phyloP scores from a whole-genome alignment of 2,888 invertebrate genomes.

The Pogonocherus hispidulus region DNA sequence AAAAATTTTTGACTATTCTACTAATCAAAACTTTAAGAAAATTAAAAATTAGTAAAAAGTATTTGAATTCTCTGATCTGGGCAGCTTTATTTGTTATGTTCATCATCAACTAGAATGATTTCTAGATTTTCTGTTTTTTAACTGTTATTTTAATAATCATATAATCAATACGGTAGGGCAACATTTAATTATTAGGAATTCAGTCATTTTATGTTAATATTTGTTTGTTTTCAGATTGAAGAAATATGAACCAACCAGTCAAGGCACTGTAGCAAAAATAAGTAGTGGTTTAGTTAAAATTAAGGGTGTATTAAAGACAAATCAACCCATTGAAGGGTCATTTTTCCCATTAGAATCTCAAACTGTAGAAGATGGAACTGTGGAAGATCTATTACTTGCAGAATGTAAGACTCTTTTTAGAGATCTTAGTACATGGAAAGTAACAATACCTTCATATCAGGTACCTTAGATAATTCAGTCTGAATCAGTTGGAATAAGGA shows the following conservation, averaged over 20 bases:
- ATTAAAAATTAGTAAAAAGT: too few relatives aligned
- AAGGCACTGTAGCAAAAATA: slow-evolving; percentile 68
- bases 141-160: too few relatives aligned
- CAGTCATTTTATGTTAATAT: too few relatives aligned
- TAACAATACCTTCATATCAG: slow-evolving; percentile 72
- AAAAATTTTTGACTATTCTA: too few relatives aligned
- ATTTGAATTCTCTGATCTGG: too few relatives aligned
- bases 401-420: slow-evolving; percentile 69
- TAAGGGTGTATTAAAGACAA: slow-evolving; percentile 74
- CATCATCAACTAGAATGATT: too few relatives aligned
- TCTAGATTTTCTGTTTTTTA: too few relatives aligned
- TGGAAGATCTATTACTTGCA: slow-evolving; percentile 66
- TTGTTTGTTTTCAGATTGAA: slow-evolving; percentile 39
- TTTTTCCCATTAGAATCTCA: slow-evolving; percentile 61
- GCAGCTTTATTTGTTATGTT: too few relatives aligned
- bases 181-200: too few relatives aligned
- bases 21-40: too few relatives aligned
- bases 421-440: slow-evolving; percentile 78
- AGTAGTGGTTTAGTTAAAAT: slow-evolving; percentile 75
- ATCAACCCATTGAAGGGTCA: slow-evolving; percentile 70
- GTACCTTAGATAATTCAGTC: too few relatives aligned
- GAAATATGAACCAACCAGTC: slow-evolving; percentile 58
- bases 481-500: neutral
- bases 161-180: too few relatives aligned
- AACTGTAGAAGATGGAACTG: slow-evolving; percentile 59